Percentiles rank a stretch among this genome's conserved stretches.
Evolutionary conservation across 2,888 invertebrate species (phyloP).

Genomic region (Drosophila demipolita): DNA sequence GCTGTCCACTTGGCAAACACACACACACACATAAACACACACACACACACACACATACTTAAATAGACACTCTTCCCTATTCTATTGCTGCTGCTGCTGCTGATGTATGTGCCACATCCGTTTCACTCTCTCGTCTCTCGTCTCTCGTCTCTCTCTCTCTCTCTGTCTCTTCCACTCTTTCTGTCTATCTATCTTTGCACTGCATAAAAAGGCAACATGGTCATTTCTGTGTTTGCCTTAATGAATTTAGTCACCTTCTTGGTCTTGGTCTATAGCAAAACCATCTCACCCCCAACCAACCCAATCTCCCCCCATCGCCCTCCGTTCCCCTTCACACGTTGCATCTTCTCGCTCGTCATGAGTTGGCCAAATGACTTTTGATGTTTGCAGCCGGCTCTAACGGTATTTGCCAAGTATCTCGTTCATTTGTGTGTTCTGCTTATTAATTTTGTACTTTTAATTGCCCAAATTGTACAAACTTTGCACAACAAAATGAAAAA

Average conservation of each 20-base stretch:
- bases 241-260: constrained; percentile 56
- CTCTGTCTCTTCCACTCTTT: not conserved
- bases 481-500: constrained; percentile 1
- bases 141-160: not conserved
- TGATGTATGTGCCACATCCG: constrained; percentile 46
- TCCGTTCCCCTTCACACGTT: not conserved
- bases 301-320: too few species aligned
- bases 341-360: not conserved
- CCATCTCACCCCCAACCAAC: not conserved
- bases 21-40: not conserved
- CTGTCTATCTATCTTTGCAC: not conserved
- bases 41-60: not conserved
- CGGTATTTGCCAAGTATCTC: constrained; percentile 9
- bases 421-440: constrained; percentile 37
- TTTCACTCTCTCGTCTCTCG: constrained; percentile 2
- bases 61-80: not conserved
- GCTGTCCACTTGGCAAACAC: constrained; percentile 38
- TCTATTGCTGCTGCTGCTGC: not conserved
- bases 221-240: constrained; percentile 65
- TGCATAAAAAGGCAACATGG: constrained; percentile 43
- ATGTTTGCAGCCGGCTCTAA: constrained; percentile 36
- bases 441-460: constrained; percentile 69
- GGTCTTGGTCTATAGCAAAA: constrained; percentile 9
- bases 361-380: constrained; percentile 36
- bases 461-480: constrained; percentile 53